Base-by-base conservation (phyloP, 2,113 vertebrate species). In the Crotalus horridus region DNA sequence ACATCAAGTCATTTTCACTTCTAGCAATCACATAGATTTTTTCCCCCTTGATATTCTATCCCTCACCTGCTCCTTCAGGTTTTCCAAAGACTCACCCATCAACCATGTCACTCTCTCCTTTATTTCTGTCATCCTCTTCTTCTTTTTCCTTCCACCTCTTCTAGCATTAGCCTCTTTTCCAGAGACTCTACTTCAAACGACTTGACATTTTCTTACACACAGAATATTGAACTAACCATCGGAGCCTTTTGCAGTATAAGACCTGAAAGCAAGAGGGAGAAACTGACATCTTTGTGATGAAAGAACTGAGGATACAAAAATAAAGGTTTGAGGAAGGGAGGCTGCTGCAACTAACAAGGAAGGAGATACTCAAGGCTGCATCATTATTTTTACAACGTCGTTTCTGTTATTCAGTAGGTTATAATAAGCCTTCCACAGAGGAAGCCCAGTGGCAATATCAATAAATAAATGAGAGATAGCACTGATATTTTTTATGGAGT, bases 221-320 rank as follows among this genome's bases (percentile, higher is more conserved):
- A 21, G 33, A 81, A 56, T 87, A 81, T 55, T 64, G 81, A 89
- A 93, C 17, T 0, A 93, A 88, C 48, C 90, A 64, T 46, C 2
- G 89, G 92, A 95, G 53, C 43, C 33, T 43, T 87, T 94, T 33
- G 51, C 51, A 64, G 86, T 17, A 21, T 88, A 94, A 95, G 94
- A 90, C 90, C 93, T 89, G 85, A 29, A 94, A 93, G 92, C 54
- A 85, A 0, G 3, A 88, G 8, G 46, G 59, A 91, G 91, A 92
- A 39, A 29, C 43, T 91, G 23, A 54, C 58, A 93, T 86, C 91
- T 95, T 89, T 92, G 91, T 96, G 94, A 95, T 43, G 92, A 89
- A 96, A 94, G 95, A 97, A 97, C 97, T 94, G 88, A 96, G 97
- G 97, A 95, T 95, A 93, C 92, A 43, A 48, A 96, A 88, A 89